Evolutionary conservation across 2,888 invertebrate genomes (phyloP).

Genomic region (Herminia tarsipennalis): DNA sequence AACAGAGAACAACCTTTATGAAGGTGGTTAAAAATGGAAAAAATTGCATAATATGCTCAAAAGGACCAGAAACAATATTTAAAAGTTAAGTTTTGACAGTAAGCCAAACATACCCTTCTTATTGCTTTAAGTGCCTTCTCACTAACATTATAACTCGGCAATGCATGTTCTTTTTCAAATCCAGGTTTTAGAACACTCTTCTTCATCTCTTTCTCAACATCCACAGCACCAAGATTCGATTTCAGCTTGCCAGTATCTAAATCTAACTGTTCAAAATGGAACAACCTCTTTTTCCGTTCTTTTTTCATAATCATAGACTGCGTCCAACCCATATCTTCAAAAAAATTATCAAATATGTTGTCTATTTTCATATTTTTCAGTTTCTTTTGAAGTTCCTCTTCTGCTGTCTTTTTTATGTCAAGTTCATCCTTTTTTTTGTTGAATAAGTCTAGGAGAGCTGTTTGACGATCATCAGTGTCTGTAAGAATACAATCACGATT

Average conservation of each 20-base stretch:
- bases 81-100: too few species aligned
- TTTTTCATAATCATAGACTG: conserved; percentile 60
- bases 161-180: conserved; percentile 86
- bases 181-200: conserved; percentile 88
- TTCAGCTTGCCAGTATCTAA: conserved; percentile 73
- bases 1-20: too few species aligned
- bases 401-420: conserved; percentile 53
- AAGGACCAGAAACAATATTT: too few species aligned
- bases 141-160: conserved; percentile 86
- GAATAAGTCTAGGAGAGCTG: conserved; percentile 65
- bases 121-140: conserved; percentile 84
- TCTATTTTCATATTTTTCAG: conserved; percentile 68
- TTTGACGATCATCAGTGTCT: conserved; percentile 67
- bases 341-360: conserved; percentile 69
- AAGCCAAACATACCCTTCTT: conserved; percentile 85
- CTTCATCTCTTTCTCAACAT: conserved; percentile 86
- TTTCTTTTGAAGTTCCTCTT: conserved; percentile 65
- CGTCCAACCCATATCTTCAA: conserved; percentile 75
- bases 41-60: too few species aligned
- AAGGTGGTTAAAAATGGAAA: too few species aligned
- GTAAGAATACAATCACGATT: conserved; percentile 25
- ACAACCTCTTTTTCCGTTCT: conserved; percentile 56
- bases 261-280: conserved; percentile 72
- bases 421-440: conserved; percentile 70
- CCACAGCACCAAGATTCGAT: conserved; percentile 69